These are phyloP conservation scores for Drosophila biarmipes DNA, from an alignment of 1,140 invertebrate genomes.

Conservation along the genomic window DNA sequence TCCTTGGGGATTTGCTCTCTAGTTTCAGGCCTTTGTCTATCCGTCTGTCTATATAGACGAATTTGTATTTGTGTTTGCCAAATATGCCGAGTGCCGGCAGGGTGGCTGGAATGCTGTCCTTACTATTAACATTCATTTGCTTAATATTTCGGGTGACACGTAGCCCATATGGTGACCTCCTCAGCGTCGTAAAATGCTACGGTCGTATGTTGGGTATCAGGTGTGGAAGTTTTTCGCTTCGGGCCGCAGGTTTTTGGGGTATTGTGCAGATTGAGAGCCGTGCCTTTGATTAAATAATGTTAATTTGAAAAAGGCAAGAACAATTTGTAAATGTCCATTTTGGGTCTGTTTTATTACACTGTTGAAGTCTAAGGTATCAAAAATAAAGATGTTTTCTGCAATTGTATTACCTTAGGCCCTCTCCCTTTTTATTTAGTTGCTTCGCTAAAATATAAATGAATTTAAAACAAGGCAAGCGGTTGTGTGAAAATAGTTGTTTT, in stretches of 20 bases:
- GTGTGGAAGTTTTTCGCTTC: slow-evolving; percentile 46
- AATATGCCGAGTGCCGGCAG: slow-evolving; percentile 28
- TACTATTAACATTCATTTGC: slow-evolving; percentile 62
- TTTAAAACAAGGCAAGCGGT: slow-evolving; percentile 1
- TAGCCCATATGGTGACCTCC: slow-evolving; percentile 56
- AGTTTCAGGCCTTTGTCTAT: slow-evolving; percentile 42
- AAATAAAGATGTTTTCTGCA: too few species aligned
- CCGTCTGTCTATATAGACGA: slow-evolving; percentile 29
- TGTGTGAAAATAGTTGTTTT: not conserved
- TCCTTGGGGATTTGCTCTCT: slow-evolving; percentile 58
- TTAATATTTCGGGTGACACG: slow-evolving; percentile 56
- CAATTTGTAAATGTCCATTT: slow-evolving; percentile 33
- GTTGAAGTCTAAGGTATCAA: not conserved
- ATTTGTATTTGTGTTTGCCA: slow-evolving; percentile 47
- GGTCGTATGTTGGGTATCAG: slow-evolving; percentile 57
- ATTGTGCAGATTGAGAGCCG: slow-evolving; percentile 10
- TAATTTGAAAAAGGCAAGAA: slow-evolving; percentile 61
- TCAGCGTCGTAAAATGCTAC: slow-evolving; percentile 52
- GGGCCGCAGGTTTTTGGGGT: slow-evolving; percentile 27
- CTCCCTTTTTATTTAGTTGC: not conserved
- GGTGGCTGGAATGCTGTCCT: slow-evolving; percentile 15
- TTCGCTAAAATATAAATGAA: slow-evolving; percentile 7
- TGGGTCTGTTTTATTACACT: slow-evolving; percentile 3
- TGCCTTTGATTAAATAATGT: slow-evolving; percentile 77
- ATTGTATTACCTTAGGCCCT: not conserved